Percentiles rank a stretch among this genome's conserved stretches.
phyloP scores from a whole-genome alignment of 2,113 vertebrate genomes.

The Orcinus orca region DNA sequence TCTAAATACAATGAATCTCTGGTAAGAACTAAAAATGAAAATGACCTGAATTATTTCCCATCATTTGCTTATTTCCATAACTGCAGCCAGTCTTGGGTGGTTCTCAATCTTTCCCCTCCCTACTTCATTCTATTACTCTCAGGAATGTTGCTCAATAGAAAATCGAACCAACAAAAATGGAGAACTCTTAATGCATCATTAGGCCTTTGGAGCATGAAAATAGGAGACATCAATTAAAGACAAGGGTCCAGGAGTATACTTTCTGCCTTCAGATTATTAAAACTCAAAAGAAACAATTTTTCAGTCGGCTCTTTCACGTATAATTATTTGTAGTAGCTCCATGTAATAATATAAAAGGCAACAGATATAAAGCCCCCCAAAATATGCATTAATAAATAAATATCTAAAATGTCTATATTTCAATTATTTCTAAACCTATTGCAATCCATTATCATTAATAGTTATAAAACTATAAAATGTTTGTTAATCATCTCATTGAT shows the following conservation, averaged over 20 bases:
- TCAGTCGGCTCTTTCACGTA: background rate
- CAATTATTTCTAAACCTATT: background rate
- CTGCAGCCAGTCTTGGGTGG: background rate
- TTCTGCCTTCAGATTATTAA: slow-evolving; percentile 35
- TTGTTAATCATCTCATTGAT: slow-evolving; percentile 12
- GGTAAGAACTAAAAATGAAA: slow-evolving; percentile 52
- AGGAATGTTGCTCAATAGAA: slow-evolving; percentile 54
- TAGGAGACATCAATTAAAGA: slow-evolving; percentile 36
- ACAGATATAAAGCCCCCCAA: background rate
- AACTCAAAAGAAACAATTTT: background rate
- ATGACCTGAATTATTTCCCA: slow-evolving; percentile 43
- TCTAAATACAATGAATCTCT: slow-evolving; percentile 49
- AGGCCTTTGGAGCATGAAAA: slow-evolving; percentile 27
- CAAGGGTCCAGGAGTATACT: background rate
- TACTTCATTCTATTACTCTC: slow-evolving; percentile 9
- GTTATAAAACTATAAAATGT: background rate
- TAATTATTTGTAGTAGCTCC: background rate
- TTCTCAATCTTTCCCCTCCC: slow-evolving; percentile 28
- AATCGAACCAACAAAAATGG: slow-evolving; percentile 60
- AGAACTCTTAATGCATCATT: slow-evolving; percentile 57
- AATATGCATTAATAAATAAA: background rate
- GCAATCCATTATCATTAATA: background rate
- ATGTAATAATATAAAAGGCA: background rate
- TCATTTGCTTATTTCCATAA: slow-evolving; percentile 57
- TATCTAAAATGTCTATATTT: background rate